Conservation (phyloP, 2,797 vertebrate species). For the Chromis chromis region DNA sequence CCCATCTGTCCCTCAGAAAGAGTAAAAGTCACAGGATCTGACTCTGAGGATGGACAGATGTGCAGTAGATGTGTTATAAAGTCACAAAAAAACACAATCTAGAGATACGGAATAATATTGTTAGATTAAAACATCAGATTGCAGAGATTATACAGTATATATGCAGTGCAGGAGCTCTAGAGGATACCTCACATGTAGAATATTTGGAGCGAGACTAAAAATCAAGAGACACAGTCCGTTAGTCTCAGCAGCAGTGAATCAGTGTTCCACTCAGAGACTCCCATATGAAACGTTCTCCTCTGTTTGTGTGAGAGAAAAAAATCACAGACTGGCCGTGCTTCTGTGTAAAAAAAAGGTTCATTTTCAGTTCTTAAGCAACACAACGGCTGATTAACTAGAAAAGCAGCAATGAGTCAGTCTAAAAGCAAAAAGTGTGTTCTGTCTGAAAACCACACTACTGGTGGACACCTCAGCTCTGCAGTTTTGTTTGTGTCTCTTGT, state of each 20-base stretch:
- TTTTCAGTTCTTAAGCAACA: not conserved
- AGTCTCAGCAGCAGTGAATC: not conserved
- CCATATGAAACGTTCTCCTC: not conserved
- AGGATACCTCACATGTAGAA: too few relatives aligned
- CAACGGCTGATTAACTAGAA: slow-evolving; percentile 5
- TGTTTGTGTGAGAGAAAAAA: not conserved
- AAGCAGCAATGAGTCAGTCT: not conserved
- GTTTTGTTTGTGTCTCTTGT: not conserved
- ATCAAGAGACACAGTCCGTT: not conserved
- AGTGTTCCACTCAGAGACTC: not conserved
- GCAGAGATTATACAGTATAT: not conserved
- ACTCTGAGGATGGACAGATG: not conserved
- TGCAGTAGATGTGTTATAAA: not conserved
- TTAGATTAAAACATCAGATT: not conserved
- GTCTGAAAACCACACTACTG: slow-evolving; percentile 1
- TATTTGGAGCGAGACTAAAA: not conserved
- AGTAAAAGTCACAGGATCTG: too few relatives aligned
- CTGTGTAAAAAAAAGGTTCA: not conserved
- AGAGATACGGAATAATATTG: not conserved
- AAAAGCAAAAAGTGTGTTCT: slow-evolving; percentile 1
- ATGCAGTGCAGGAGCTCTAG: not conserved
- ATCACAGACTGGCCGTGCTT: not conserved
- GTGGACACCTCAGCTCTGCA: not conserved
- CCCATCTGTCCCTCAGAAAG: not conserved
- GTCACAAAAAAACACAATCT: not conserved